Evolutionary conservation across 2,888 invertebrate species (phyloP), one percentile per base, ranked within the genome.

Genomic region (Aphrophora alni): DNA sequence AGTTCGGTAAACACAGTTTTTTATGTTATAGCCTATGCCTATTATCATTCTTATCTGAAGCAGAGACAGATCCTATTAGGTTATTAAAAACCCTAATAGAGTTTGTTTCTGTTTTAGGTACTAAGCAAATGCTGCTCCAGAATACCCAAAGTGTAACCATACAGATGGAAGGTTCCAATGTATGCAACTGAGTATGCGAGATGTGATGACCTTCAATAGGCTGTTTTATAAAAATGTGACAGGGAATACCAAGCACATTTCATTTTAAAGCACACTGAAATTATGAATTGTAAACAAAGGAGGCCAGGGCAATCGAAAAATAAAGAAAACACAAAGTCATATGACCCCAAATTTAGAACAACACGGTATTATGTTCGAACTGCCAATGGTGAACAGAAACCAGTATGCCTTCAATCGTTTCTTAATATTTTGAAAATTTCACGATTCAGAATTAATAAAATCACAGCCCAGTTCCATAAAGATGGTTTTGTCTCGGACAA

Each of bases 281-380:
- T 73, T 73, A 17, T 14, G 21, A 73, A 73, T 73, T 73, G n/a
- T 27, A 73, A 73, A 73, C 28, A 38, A 28, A 73, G 73, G 33
- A 73, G 73, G 73, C 73, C 73, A 28, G 28, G 73, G 33, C 28
- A 73, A 73, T 73, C 73, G 14, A 73, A 73, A 73, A 73, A 73
- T 27, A n/a, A 21, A 73, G 73, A 28, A 27, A 73, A 73, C 73
- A 17, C 73, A 27, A 73, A 25, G 28, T 73, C 28, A 27, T 73
- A 73, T 33, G 73, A 33, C 26, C 38, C 73, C 27, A 73, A 73
- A 73, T 12, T 73, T 33, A 27, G 73, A 73, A 73, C 73, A 73
- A 73, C 73, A 73, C 27, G 33, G 21, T 73, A 73, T 28, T 73
- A 33, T 73, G 33, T 73, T 73, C 8, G 73, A 28, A 73, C 27